These are phyloP conservation scores for Oscheius sp. DNA, from an alignment of 2,888 invertebrate genomes.

Conservation along the genomic window DNA sequence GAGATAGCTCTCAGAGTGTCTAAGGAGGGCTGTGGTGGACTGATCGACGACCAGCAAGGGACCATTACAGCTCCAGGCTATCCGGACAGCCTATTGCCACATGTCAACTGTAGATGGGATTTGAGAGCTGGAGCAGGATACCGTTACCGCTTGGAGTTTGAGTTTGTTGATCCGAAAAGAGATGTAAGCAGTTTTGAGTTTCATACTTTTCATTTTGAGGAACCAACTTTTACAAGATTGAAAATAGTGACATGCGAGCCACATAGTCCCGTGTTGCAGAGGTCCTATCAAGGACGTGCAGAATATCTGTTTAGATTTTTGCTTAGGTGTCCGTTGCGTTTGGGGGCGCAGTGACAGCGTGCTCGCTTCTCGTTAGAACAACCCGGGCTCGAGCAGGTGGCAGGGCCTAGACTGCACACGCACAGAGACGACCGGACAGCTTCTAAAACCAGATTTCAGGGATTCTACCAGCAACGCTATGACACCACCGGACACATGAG, in stretches of 20 bases:
- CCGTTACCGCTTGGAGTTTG: slow-evolving; percentile 61
- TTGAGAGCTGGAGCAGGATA: slow-evolving; percentile 63
- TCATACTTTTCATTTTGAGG: background rate
- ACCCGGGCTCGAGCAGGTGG: no score
- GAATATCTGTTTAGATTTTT: no score
- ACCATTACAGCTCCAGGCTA: slow-evolving; percentile 61
- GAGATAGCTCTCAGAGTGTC: slow-evolving; percentile 59
- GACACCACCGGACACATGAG: background rate
- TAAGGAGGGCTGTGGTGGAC: slow-evolving; percentile 66
- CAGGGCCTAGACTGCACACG: no score
- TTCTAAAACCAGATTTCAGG: slow-evolving; percentile 41
- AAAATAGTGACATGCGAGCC: no score
- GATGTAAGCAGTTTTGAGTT: slow-evolving; percentile 18
- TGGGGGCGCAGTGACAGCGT: no score
- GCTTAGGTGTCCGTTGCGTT: no score
- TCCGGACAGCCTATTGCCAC: slow-evolving; percentile 52
- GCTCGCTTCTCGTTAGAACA: no score
- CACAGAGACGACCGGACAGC: no score
- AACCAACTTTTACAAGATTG: background rate
- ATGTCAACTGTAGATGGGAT: slow-evolving; percentile 63
- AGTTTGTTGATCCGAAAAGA: slow-evolving; percentile 48
- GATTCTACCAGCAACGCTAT: slow-evolving; percentile 48
- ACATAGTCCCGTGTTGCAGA: no score
- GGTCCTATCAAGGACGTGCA: no score
- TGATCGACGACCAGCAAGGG: slow-evolving; percentile 59